phyloP scores from a whole-genome alignment of 2,797 vertebrate genomes.

The Melanotaenia parkinsoni region DNA sequence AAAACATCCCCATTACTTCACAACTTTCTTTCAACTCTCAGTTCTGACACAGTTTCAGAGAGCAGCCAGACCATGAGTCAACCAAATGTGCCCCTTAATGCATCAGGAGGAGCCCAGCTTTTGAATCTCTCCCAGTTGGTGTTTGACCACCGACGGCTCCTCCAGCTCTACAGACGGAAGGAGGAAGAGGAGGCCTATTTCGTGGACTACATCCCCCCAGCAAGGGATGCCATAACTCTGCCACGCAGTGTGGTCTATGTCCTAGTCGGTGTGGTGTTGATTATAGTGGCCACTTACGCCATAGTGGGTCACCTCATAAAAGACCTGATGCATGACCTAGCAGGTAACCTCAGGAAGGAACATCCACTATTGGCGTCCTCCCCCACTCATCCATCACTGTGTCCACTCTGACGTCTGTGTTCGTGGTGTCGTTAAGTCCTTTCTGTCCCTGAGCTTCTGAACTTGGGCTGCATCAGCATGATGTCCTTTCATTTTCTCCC shows the following conservation, averaged over 20 bases:
- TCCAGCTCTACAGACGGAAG: slow-evolving; percentile 56
- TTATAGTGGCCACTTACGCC: slow-evolving; percentile 88
- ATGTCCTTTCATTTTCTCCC: slow-evolving; percentile 9
- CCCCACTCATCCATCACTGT: slow-evolving; percentile 9
- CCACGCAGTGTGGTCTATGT: slow-evolving; percentile 86
- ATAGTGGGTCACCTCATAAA: slow-evolving; percentile 94
- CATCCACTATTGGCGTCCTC: slow-evolving; percentile 13
- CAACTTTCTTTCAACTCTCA: slow-evolving; percentile 10
- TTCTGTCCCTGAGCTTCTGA: slow-evolving; percentile 10
- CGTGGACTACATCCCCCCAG: slow-evolving; percentile 85
- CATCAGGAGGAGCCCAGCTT: slow-evolving; percentile 37
- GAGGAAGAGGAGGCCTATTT: slow-evolving; percentile 76
- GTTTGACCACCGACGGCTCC: slow-evolving; percentile 64
- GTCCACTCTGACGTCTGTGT: slow-evolving; percentile 11
- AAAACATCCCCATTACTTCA: slow-evolving; percentile 20
- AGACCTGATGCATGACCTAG: slow-evolving; percentile 90
- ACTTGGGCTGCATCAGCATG: neutral
- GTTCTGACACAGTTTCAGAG: slow-evolving; percentile 28
- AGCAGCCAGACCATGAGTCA: slow-evolving; percentile 45
- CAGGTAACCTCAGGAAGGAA: slow-evolving; percentile 83
- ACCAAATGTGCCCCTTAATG: slow-evolving; percentile 36
- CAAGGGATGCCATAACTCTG: slow-evolving; percentile 86
- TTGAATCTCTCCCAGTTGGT: slow-evolving; percentile 50
- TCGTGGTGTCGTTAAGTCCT: slow-evolving; percentile 23
- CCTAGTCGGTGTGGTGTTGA: slow-evolving; percentile 82